Percentiles rank a stretch among this genome's conserved stretches.
Evolutionary conservation across 2,113 vertebrate species (phyloP).

Genomic region (Cettia cetti): DNA sequence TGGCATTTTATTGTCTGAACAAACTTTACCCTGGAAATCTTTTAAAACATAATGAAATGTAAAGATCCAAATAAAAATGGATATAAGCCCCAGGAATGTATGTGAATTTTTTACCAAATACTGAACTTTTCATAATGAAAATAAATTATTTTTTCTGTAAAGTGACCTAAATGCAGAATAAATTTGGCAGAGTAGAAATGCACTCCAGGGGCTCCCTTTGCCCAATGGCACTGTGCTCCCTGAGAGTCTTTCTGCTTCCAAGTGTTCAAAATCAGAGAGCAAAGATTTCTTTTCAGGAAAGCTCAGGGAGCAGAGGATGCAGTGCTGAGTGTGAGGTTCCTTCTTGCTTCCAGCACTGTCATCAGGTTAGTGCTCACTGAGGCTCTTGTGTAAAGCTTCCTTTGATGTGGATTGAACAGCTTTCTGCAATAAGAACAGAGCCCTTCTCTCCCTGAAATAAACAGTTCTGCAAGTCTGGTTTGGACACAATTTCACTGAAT

Average conservation of each 20-base stretch:
- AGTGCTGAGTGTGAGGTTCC: neutral
- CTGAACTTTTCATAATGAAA: neutral
- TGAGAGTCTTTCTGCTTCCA: neutral
- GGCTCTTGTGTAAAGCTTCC: neutral
- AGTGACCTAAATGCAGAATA: neutral
- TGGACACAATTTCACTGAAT: neutral
- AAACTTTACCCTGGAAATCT: neutral
- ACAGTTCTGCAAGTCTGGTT: neutral
- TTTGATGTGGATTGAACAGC: neutral
- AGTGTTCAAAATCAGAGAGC: neutral
- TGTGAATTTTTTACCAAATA: neutral
- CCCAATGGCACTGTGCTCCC: neutral
- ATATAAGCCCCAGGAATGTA: fast-evolving
- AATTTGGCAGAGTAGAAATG: neutral
- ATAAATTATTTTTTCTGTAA: neutral
- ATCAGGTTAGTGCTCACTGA: neutral
- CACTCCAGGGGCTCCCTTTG: neutral
- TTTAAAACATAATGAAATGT: neutral
- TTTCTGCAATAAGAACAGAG: neutral
- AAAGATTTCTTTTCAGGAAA: neutral
- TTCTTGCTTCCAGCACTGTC: neutral
- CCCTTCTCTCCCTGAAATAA: neutral
- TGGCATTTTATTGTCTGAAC: neutral
- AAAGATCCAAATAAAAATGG: neutral
- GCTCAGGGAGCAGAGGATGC: neutral